Conservation (phyloP, 2,113 vertebrate genomes). For the Zingel zingel region DNA sequence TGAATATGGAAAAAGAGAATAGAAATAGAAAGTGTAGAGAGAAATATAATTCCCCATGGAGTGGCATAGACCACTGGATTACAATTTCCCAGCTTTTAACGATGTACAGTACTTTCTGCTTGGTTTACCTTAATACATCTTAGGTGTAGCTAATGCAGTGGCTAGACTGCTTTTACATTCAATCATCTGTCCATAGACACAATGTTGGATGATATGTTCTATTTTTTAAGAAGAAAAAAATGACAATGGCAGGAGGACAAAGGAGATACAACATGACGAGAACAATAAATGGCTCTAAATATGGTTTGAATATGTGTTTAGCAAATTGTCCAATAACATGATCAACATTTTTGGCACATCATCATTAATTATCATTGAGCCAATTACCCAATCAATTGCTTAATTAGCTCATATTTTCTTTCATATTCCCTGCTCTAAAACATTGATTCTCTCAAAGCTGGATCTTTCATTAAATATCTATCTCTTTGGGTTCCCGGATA, state of each 20-base stretch:
- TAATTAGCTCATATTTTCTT: slow-evolving; percentile 1
- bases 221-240: not conserved
- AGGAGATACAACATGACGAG: not conserved
- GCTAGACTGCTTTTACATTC: not conserved
- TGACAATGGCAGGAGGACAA: not conserved
- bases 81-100: not conserved
- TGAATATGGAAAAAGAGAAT: not conserved
- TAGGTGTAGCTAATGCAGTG: not conserved
- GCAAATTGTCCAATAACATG: slow-evolving; percentile 23
- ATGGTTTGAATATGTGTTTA: not conserved
- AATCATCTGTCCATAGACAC: not conserved
- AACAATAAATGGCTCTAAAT: not conserved
- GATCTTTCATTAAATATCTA: slow-evolving; percentile 24
- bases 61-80: too few relatives aligned
- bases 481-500: not conserved
- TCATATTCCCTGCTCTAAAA: slow-evolving; percentile 6
- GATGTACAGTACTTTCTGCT: not conserved
- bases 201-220: not conserved
- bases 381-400: slow-evolving; percentile 26
- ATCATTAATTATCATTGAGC: slow-evolving; percentile 37
- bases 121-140: slow-evolving; percentile 37
- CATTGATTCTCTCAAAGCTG: slow-evolving; percentile 33
- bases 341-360: slow-evolving; percentile 21
- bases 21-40: not conserved
- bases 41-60: too few relatives aligned